Conservation (phyloP, 2,113 vertebrate species). For the Lethenteron camtschaticum region DNA sequence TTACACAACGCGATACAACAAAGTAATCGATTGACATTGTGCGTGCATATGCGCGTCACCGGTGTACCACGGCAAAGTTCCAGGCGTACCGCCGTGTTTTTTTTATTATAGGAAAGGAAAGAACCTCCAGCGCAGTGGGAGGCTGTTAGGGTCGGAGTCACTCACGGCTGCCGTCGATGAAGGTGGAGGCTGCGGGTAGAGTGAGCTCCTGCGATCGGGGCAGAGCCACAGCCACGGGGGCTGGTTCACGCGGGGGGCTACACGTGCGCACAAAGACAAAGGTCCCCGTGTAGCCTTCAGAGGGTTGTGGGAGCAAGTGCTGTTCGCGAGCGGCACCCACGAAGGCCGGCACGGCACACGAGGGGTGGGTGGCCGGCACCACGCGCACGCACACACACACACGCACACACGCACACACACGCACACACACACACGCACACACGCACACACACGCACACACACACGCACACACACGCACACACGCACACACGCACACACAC, state of each 20-base stretch:
- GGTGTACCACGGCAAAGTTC: too few relatives aligned
- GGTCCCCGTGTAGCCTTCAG: not conserved
- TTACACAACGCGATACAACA: too few relatives aligned
- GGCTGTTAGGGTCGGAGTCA: conserved; percentile 8
- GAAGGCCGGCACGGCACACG: not conserved
- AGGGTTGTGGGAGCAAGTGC: not conserved
- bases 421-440: not conserved
- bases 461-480: too few relatives aligned
- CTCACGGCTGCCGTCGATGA: conserved; percentile 41
- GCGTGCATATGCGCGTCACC: too few relatives aligned
- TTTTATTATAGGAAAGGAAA: not conserved
- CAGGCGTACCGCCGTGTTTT: not conserved
- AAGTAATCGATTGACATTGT: too few relatives aligned
- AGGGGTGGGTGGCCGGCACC: not conserved
- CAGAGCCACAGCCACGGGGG: conserved; percentile 27
- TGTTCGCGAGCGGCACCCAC: not conserved
- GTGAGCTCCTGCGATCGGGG: conserved; percentile 30
- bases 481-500: not conserved
- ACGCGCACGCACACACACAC: not conserved
- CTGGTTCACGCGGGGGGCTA: conserved; percentile 26
- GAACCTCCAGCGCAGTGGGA: conserved; percentile 4
- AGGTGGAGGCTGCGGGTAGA: conserved; percentile 20
- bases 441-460: too few relatives aligned
- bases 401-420: not conserved
- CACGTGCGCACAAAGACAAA: not conserved